Percentiles rank a stretch among this genome's conserved stretches.
Evolutionary conservation across 2,113 vertebrate genomes (phyloP).

Genomic region (Heterocephalus glaber): DNA sequence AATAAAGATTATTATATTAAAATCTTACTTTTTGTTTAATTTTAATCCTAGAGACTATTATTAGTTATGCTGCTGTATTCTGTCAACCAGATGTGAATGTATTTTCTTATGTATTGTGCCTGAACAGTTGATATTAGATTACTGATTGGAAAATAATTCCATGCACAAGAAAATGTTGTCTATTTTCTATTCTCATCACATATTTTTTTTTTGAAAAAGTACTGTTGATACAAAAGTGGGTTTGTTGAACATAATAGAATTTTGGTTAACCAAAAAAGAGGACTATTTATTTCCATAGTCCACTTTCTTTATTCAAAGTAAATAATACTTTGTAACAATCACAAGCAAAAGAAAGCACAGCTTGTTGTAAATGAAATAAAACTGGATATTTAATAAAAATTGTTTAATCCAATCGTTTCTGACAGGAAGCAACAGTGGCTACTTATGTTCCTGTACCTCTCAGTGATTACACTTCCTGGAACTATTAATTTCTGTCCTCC

Average conservation of each 20-base stretch:
- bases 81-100: not conserved
- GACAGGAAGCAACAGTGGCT: not conserved
- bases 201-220: conserved; percentile 1
- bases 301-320: not conserved
- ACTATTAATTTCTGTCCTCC: not conserved
- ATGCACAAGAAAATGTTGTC: not conserved
- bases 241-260: not conserved
- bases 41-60: not conserved
- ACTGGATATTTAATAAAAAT: not conserved
- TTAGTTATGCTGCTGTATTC: not conserved
- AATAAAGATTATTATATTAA: not conserved
- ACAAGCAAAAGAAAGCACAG: not conserved
- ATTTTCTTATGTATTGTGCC: not conserved
- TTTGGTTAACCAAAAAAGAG: not conserved
- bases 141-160: conserved; percentile 36
- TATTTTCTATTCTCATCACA: not conserved
- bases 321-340: not conserved
- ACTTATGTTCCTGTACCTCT: not conserved
- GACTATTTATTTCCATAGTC: not conserved
- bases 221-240: not conserved
- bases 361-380: not conserved
- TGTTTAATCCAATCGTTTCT: not conserved
- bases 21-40: not conserved
- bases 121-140: not conserved
- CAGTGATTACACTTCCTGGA: not conserved